Conservation (phyloP, 2,113 vertebrate genomes). For the Xenus cinereus region DNA sequence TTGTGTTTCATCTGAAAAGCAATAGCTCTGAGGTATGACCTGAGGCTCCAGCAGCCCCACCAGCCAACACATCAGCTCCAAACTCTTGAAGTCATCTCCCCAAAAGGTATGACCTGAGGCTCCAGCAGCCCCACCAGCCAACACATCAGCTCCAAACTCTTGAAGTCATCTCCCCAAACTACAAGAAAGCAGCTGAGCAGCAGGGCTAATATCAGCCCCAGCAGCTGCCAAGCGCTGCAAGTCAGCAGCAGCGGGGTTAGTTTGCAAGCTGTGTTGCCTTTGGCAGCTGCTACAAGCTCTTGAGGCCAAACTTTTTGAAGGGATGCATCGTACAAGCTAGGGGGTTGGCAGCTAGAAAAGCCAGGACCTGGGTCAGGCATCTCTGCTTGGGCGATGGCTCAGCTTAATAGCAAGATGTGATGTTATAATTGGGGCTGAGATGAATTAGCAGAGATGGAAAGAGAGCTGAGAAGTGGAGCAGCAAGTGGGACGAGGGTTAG, state of each 20-base stretch:
- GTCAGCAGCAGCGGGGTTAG: background rate
- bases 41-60: background rate
- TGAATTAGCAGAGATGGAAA: background rate
- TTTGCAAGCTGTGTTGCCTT: background rate
- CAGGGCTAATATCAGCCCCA: background rate
- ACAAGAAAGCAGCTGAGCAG: background rate
- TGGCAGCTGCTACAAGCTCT: background rate
- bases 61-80: background rate
- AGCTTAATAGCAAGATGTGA: background rate
- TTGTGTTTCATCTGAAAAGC: background rate
- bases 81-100: background rate
- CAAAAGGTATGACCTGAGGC: background rate
- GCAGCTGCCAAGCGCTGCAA: background rate
- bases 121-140: background rate
- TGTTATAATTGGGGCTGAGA: background rate
- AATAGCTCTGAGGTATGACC: background rate
- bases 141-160: background rate
- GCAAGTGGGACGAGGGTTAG: background rate
- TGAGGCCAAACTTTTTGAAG: background rate
- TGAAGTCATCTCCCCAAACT: background rate
- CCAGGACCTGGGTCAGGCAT: background rate
- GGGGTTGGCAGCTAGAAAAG: background rate
- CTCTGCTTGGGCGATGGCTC: background rate
- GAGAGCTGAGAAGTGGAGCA: background rate
- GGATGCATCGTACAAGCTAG: background rate